Base-by-base conservation (phyloP, 2,888 invertebrate species). In the Fragum whitleyi region DNA sequence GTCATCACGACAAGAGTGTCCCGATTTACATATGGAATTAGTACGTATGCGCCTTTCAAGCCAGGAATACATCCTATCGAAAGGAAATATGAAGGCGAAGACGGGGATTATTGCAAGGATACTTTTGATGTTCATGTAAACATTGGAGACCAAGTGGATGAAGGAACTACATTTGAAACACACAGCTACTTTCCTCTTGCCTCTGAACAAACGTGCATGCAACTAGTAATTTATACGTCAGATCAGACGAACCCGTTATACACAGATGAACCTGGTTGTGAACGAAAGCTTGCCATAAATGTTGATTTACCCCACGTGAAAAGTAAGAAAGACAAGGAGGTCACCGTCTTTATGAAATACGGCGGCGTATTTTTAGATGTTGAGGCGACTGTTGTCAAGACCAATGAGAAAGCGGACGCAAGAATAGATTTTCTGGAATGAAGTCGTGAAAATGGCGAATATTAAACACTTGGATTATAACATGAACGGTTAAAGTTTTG, bases 281-380 rank as follows among this genome's bases (percentile, higher is more conserved):
- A 53, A 53, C 7, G 16, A 6, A 6, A 53, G 19, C 6, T 39
- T 14, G 39, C 6, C 7, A 74, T 88, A 0, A 78, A 81, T 23
- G 83, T 88, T 39, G 74, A 82, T 23, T 42, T 87, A n/a, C 74
- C 78, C 0, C 65, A 76, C 26, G 57, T 55, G 21, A 21, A 74
- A 53, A 72, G 73, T 3, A 77, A 77, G 19, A 82, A 76, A 42
- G 81, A 86, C 21, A 73, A 81, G 14, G 80, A 77, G 53, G 81
- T 88, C n/a, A 62, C 53, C 32, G 82, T 84, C 7, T 75, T 57
- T 28, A 79, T 88, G 73, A 81, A 81, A 11, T 87, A 86, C 72
- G 86, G 88, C 14, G 85, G 85, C 14, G 86, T 87, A 19, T 87
- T 87, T 74, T 68, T 88, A 11, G 78, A 70, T n/a, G 84, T 88